Evolutionary conservation across 2,888 invertebrate species (phyloP), one percentile per base, ranked within the genome.

Genomic region (Brassicogethes aeneus): DNA sequence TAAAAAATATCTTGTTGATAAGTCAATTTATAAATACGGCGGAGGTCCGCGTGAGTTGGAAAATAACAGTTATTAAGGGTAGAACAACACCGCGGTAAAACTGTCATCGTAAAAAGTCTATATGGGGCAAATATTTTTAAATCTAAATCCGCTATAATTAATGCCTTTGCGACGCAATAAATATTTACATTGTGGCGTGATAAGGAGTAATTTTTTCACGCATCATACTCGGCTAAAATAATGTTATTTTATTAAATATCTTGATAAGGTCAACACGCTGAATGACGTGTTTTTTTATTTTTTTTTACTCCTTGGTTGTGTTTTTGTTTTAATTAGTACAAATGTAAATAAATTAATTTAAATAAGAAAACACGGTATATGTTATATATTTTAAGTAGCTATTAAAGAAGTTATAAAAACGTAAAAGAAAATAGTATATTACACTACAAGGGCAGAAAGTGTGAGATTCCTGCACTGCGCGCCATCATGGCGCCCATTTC

Each of bases 31-130:
- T 23, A 7, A 23, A 7, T 10, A 7, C 23, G 23, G 23, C 10
- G 5, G 23, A 10, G 10, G n/a, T n/a, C n/a, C n/a, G 23, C 23
- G 23, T 23, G 23, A 7, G 10, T 23, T 8, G n/a, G 33, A 33
- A 33, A 33, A 33, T 33, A 33, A 12, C 14, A n/a, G 23, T 23
- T 23, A 23, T 23, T 23, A 23, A 23, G 10, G 23, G 23, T 23
- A 10, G 23, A 23, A 23, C 23, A 23, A 23, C 23, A 23, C 23
- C 23, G 10, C 23, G 10, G 5, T 23, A 23, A 23, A 23, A 10
- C 23, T 23, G 23, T 23, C 23, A 23, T 23, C 23, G 23, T 23
- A 23, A 23, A 23, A 23, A 23, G 10, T 23, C 23, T 23, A 10
- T 23, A 23, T 23, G 23, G 23, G 23, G 23, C 10, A 10, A 10